phyloP scores from a whole-genome alignment of 2,888 invertebrate genomes.

The Nycteola revayana region DNA sequence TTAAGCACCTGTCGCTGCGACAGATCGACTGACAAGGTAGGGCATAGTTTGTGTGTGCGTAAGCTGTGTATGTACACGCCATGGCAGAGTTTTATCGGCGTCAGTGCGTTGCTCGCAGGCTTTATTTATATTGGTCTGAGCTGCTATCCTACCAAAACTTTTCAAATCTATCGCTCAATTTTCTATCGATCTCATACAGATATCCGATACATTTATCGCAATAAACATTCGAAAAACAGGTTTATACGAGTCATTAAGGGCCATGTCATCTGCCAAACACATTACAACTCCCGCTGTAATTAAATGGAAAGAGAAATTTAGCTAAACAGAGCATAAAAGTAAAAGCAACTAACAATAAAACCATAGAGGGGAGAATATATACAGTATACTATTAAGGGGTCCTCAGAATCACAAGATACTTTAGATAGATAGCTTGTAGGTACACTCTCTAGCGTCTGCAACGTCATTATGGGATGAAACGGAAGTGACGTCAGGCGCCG shows the following conservation, averaged over 20 bases:
- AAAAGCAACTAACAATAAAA: constrained; percentile 60
- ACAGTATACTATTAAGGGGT: constrained; percentile 38
- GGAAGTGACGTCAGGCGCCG: constrained; percentile 76
- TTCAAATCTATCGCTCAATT: background rate
- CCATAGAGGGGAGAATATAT: constrained; percentile 32
- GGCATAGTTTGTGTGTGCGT: no score
- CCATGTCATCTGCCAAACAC: constrained; percentile 61
- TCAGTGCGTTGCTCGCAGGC: no score
- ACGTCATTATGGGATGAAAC: constrained; percentile 69
- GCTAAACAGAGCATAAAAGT: constrained; percentile 75
- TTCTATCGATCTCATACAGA: constrained; percentile 6
- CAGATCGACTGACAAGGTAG: no score
- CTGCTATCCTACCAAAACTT: no score
- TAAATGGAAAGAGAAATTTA: constrained; percentile 71
- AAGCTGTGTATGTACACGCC: no score
- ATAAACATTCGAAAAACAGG: constrained; percentile 32
- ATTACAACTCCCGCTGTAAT: constrained; percentile 62
- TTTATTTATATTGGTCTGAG: no score
- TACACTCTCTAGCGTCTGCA: constrained; percentile 25
- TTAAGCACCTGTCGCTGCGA: no score
- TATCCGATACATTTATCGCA: constrained; percentile 13
- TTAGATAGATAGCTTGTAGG: constrained; percentile 35
- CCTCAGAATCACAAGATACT: constrained; percentile 40
- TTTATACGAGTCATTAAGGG: constrained; percentile 52
- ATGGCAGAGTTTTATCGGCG: no score